Percentiles rank a stretch among this genome's conserved stretches.
Evolutionary conservation across 2,113 vertebrate species (phyloP).

Genomic region (Bos indicus): DNA sequence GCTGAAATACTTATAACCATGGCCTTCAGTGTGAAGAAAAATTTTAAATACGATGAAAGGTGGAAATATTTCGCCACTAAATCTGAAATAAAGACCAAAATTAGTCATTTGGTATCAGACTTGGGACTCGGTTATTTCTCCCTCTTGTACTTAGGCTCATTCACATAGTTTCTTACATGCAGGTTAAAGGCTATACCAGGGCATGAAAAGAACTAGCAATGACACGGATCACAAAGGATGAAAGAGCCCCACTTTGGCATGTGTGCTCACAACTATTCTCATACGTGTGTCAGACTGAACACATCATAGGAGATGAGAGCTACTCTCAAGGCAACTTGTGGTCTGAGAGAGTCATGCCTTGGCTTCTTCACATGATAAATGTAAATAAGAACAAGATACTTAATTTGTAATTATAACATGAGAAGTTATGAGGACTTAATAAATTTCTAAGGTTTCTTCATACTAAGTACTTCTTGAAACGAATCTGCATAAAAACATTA

Average conservation of each 20-base stretch:
- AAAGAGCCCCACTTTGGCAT: not conserved
- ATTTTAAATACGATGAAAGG: slow-evolving; percentile 79
- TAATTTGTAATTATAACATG: not conserved
- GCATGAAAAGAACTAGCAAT: not conserved
- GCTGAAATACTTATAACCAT: slow-evolving; percentile 72
- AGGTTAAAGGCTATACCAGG: not conserved
- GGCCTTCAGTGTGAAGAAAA: slow-evolving; percentile 64
- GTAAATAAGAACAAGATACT: not conserved
- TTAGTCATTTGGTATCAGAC: not conserved
- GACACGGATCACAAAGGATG: not conserved
- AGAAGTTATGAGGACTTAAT: slow-evolving; percentile 16
- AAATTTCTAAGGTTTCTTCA: not conserved
- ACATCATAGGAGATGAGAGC: not conserved
- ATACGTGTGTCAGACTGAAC: not conserved
- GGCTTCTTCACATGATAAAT: not conserved
- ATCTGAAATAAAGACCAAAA: slow-evolving; percentile 67
- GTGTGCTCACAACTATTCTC: not conserved
- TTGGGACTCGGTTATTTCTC: not conserved
- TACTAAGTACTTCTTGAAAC: slow-evolving; percentile 5
- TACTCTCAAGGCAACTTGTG: not conserved
- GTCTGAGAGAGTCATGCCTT: not conserved
- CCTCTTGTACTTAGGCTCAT: not conserved
- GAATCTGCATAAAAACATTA: slow-evolving; percentile 56
- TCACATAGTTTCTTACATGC: not conserved
- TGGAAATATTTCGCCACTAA: slow-evolving; percentile 77